Base-by-base conservation (phyloP, 2,113 vertebrate genomes). In the Climacteris rufus region DNA sequence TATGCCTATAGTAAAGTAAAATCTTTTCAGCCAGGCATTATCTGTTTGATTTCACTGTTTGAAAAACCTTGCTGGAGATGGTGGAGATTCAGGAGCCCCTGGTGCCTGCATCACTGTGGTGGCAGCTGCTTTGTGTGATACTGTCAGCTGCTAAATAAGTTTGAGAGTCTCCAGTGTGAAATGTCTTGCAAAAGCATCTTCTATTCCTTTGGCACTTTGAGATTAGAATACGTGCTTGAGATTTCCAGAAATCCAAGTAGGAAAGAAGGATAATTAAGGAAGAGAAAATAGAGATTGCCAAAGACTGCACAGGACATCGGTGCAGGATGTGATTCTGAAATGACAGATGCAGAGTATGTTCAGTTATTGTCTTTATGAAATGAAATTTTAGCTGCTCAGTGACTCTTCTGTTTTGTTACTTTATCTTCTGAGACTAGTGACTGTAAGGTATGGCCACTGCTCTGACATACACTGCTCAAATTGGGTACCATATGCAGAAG, bases 31-130 rank as follows among this genome's bases (percentile, higher is more conserved):
- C 31, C 24, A 20, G 54, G 13, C 6, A 6, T 93, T 59, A 11
- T 8, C n/a, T 77, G 35, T 69, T 72, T 64, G 64, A 39, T 11
- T 11, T 74, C 9, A 3, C 15, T 63, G 4, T 31, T 64, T 82
- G 78, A 42, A 56, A 60, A 40, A 17, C 0, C 0, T 54, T 2
- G 1, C 11, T 83, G 75, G 35, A 70, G 45, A 15, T 53, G 37
- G 15, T 42, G 0, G 9, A 40, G 45, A 28, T 64, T 42, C 16
- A n/a, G 80, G 37, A 83, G 45, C n/a, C 44, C 57, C 10, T 20
- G 1, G 9, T 54, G 56, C 40, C 49, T 52, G 14, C 47, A 37
- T 30, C 0, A 1, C 63, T 60, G 25, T n/a, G n/a, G 28, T 89
- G 44, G 65, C 68, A 69, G 90, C 50, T 96, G 64, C 87, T 45